These are phyloP conservation scores for Pardosa pseudoannulata DNA, from an alignment of 2,888 invertebrate species.

Conservation along the genomic window DNA sequence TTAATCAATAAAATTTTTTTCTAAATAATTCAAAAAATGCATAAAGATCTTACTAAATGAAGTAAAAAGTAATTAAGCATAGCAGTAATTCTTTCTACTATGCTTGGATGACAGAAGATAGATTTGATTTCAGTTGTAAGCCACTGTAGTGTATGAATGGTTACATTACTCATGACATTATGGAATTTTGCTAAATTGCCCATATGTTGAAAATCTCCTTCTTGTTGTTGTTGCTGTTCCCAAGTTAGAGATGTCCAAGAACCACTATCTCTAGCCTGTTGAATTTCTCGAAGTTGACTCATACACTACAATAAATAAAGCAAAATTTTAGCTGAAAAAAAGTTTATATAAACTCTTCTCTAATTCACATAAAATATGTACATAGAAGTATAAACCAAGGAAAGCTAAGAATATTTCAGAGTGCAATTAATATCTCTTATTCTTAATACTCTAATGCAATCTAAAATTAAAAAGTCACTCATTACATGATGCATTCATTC, in stretches of 20 bases:
- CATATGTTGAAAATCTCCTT: slow-evolving; percentile 81
- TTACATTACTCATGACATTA: slow-evolving; percentile 93
- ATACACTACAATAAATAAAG: slow-evolving; percentile 84
- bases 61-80: slow-evolving; percentile 97
- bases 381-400: too few species aligned
- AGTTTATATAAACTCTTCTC: too few species aligned
- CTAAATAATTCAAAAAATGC: background rate
- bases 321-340: too few species aligned
- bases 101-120: slow-evolving; percentile 92
- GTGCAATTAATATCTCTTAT: too few species aligned
- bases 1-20: background rate
- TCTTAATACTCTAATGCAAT: too few species aligned
- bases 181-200: slow-evolving; percentile 89
- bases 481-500: too few species aligned
- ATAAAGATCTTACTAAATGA: slow-evolving; percentile 82
- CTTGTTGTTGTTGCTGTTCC: slow-evolving; percentile 86
- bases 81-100: slow-evolving; percentile 93
- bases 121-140: slow-evolving; percentile 86
- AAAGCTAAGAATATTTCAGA: too few species aligned
- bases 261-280: slow-evolving; percentile 85
- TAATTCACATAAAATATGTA: too few species aligned
- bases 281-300: slow-evolving; percentile 90
- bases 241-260: slow-evolving; percentile 85
- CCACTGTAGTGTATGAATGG: slow-evolving; percentile 84
- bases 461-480: too few species aligned